A percentile compares a stretch with the other conserved stretches of the same genome.
Conservation (phyloP, 2,113 vertebrate species). For the Lasiurus cinereus region DNA sequence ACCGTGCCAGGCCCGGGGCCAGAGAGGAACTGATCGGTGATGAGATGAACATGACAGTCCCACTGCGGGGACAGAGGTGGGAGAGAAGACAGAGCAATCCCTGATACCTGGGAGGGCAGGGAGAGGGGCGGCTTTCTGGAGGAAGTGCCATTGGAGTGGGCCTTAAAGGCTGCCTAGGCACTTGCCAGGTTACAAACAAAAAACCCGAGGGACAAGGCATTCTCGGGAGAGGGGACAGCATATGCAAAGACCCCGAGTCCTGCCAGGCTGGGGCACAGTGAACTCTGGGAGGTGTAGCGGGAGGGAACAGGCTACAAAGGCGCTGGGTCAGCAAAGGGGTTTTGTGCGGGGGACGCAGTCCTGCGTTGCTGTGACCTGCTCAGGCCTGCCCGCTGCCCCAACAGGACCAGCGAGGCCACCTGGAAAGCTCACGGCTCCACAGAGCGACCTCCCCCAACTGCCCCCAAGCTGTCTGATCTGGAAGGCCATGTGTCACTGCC, state of each 20-base stretch:
- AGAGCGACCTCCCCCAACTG: not conserved
- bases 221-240: not conserved
- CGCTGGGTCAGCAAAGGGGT: not conserved
- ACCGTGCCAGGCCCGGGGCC: rapidly evolving
- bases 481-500: not conserved
- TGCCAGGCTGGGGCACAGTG: rapidly evolving
- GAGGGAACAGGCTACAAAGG: not conserved
- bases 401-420: too few relatives aligned
- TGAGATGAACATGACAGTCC: rapidly evolving
- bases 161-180: not conserved
- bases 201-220: too few relatives aligned
- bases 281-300: not conserved
- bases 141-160: not conserved
- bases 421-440: too few relatives aligned
- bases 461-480: not conserved
- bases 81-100: not conserved
- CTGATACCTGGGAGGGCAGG: not conserved
- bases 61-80: not conserved
- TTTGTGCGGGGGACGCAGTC: too few relatives aligned
- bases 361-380: not conserved
- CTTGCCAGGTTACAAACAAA: not conserved
- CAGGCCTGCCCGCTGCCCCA: rapidly evolving
- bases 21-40: not conserved
- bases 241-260: not conserved
- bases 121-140: not conserved